Base-by-base conservation (phyloP, 2,888 invertebrate species). In the Emesis furor region DNA sequence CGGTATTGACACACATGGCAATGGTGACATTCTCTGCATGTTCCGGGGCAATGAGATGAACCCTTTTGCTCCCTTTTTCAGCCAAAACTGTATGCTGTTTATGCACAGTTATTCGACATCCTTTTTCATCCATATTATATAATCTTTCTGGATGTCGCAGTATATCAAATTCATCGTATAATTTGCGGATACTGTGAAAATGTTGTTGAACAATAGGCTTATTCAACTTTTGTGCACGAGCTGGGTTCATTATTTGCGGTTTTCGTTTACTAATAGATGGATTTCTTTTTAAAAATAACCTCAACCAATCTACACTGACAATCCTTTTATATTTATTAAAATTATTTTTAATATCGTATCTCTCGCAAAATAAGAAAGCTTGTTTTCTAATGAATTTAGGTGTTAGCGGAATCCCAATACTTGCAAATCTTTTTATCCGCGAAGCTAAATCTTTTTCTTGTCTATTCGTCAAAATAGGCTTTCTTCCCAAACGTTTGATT, bases 231-330 rank as follows among this genome's bases (percentile, higher is more conserved):
- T 87, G 82, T 73, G 84, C 87, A 42, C 88, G 77, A 75, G 84
- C 85, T 75, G 88, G 86, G 77, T 89, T 89, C 81, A 88, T 83
- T 67, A 86, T 74, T 67, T 89, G 87, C 65, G 82, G 85, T 86
- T 89, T 89, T 71, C 84, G 79, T 65, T 69, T 72, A 35, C 83
- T 68, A 55, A 89, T n/a, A 62, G 87, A 78, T 30, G 84, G 84
- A 62, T 86, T 81, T 73, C 87, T 67, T 73, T 77, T 79, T 1
- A 79, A 51, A 75, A 79, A 79, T 55, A 69, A 51, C 17, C 65
- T 83, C 7, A 88, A 72, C 86, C 88, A 88, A 35, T 84, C 74
- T 59, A 80, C 77, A 42, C 79, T 30, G 51, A 76, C n/a, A 46
- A 32, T 3, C 3, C 46, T 10, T 74, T 77, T 77, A 68, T 81